Evolutionary conservation across 1,140 invertebrate species (phyloP).

Genomic region (Rhyzopertha dominica): DNA sequence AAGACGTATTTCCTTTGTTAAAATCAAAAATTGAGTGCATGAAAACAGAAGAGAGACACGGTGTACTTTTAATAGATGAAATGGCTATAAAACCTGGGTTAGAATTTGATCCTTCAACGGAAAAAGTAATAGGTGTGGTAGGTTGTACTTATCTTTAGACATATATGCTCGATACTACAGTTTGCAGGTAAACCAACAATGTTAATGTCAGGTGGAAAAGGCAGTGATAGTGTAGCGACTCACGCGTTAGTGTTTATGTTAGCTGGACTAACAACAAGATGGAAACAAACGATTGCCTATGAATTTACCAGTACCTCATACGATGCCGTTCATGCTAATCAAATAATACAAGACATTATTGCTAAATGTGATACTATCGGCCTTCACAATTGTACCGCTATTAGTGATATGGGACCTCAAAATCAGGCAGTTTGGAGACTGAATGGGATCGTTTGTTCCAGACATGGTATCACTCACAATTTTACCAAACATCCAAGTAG

Average conservation of each 20-base stretch:
- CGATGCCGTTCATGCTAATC: neutral
- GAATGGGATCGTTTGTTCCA: neutral
- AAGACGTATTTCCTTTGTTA: constrained; percentile 7
- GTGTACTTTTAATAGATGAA: constrained; percentile 11
- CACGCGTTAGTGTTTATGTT: constrained; percentile 15
- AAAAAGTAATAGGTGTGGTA: constrained; percentile 6
- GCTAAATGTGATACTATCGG: neutral
- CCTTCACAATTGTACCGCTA: neutral
- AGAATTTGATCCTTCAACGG: constrained; percentile 5
- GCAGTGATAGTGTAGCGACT: neutral
- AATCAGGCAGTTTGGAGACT: constrained; percentile 11
- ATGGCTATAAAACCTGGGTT: constrained; percentile 8
- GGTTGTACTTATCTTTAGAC: too few species aligned
- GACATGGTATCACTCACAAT: constrained; percentile 3
- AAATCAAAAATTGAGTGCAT: constrained; percentile 2
- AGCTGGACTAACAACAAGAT: neutral
- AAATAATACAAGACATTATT: constrained; percentile 10
- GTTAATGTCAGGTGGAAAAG: neutral
- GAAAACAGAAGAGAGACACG: constrained; percentile 9
- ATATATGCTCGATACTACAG: too few species aligned
- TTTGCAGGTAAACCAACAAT: constrained; percentile 7
- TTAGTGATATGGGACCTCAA: constrained; percentile 14
- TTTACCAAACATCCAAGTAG: constrained; percentile 2
- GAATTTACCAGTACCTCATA: constrained; percentile 12
- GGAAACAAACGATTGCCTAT: constrained; percentile 12